These are phyloP conservation scores for Apteryx owenii DNA, from an alignment of 2,113 vertebrate genomes.

Conservation along the genomic window DNA sequence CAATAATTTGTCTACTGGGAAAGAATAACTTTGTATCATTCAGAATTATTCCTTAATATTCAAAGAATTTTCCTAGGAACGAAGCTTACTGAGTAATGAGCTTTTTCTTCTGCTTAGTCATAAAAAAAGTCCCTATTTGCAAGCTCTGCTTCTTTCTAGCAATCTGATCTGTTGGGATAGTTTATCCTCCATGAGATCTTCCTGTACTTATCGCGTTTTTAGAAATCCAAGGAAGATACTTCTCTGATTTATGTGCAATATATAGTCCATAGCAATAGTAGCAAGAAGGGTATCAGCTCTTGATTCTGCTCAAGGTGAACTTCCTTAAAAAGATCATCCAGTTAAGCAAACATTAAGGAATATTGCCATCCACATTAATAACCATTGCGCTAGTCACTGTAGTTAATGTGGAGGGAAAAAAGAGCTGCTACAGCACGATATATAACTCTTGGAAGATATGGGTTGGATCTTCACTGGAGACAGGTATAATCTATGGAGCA, in stretches of 20 bases:
- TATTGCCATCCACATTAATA: not conserved
- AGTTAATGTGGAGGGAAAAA: not conserved
- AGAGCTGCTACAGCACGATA: not conserved
- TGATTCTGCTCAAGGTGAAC: not conserved
- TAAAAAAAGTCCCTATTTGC: not conserved
- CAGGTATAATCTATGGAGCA: not conserved
- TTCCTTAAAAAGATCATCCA: not conserved
- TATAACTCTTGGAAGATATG: not conserved
- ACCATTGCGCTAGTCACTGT: not conserved
- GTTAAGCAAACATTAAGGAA: not conserved
- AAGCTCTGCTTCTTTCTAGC: not conserved
- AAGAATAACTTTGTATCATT: not conserved
- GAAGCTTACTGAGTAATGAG: not conserved
- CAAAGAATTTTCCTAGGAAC: conserved; percentile 11
- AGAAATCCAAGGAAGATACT: not conserved
- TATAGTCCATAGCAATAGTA: not conserved
- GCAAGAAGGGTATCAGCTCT: not conserved
- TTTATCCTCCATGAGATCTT: not conserved
- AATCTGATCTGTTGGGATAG: not conserved
- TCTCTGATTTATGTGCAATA: not conserved
- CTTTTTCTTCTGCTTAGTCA: conserved; percentile 25
- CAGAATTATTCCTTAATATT: conserved; percentile 44
- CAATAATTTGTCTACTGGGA: conserved; percentile 23
- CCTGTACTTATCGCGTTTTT: not conserved
- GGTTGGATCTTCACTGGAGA: not conserved